Base-by-base conservation (phyloP, 2,888 invertebrate genomes). In the Caenorhabditis sp. region DNA sequence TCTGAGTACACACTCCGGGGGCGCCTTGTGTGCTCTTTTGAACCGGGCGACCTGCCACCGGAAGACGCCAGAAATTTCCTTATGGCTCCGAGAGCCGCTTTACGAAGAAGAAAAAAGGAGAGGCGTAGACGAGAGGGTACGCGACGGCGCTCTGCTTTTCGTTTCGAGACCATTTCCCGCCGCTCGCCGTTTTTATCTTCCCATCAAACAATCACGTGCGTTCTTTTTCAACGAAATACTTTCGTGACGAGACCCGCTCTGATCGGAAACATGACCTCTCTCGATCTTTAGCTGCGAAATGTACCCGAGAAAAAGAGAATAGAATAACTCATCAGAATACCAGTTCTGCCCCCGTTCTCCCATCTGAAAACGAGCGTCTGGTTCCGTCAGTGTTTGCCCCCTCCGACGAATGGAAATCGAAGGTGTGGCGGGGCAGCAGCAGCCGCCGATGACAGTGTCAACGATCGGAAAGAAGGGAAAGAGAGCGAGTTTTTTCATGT, bases 31-130 rank as follows among this genome's bases (percentile, higher is more conserved):
- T 68, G 56, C 58, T 68, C 66, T 50, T 68, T 68, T 68, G 58
- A 68, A 68, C 66, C 66, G 50, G 26, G 55, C 53, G 52, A 56
- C 66, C 66, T 68, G 58, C 66, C 50, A 65, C 66, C 58, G 66
- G 58, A 68, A 68, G 50, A 55, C 27, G 22, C 32, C 43, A 20
- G 22, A 22, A 48, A 35, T 35, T 27, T 48, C 43, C 22, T 26
- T 26, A 13, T 24, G 22, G 48, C 48, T 27, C 30, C 48, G 48
- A 26, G 46, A 48, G 27, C 48, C 48, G 48, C 48, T 48, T 48
- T 48, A 48, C 48, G 48, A 48, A 2, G 30, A 48, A 26, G 48
- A n/a, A n/a, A n/a, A n/a, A n/a, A n/a, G n/a, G n/a, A n/a, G n/a
- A n/a, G n/a, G n/a, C n/a, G n/a, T n/a, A n/a, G n/a, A n/a, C n/a